Evolutionary conservation across 2,113 vertebrate species (phyloP).

Genomic region (Seriola quinqueradiata): DNA sequence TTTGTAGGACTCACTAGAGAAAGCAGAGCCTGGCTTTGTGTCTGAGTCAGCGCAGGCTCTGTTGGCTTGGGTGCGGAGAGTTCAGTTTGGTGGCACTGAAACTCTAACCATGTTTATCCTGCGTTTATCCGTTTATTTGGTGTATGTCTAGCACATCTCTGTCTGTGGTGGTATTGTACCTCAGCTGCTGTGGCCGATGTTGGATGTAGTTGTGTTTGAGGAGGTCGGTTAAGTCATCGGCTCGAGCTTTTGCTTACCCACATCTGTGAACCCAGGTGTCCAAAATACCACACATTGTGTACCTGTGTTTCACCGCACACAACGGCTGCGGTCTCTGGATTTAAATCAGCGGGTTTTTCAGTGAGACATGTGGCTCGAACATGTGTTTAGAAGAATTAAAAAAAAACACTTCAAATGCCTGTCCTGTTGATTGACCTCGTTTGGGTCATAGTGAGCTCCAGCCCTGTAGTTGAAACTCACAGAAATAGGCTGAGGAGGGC

Average conservation of each 20-base stretch:
- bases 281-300: constrained; percentile 34
- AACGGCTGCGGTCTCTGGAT: background rate
- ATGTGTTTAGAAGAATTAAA: constrained; percentile 40
- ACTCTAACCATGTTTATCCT: constrained; percentile 69
- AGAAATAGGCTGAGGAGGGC: constrained; percentile 35
- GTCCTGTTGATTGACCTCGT: constrained; percentile 21
- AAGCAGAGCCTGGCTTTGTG: constrained; percentile 58
- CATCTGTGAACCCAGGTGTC: constrained; percentile 59
- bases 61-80: constrained; percentile 38
- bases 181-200: constrained; percentile 8
- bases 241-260: constrained; percentile 46
- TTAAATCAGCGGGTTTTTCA: background rate
- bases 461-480: constrained; percentile 8
- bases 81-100: constrained; percentile 60
- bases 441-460: background rate
- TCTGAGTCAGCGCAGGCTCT: constrained; percentile 49
- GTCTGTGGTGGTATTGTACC: constrained; percentile 28
- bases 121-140: constrained; percentile 66
- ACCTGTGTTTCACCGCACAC: constrained; percentile 3
- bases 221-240: constrained; percentile 41
- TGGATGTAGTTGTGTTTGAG: constrained; percentile 46
- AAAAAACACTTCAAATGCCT: constrained; percentile 35
- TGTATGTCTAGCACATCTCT: constrained; percentile 55
- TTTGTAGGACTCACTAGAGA: constrained; percentile 48
- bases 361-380: constrained; percentile 36